Conservation (phyloP, 2,797 vertebrate species). For the Avahi laniger region DNA sequence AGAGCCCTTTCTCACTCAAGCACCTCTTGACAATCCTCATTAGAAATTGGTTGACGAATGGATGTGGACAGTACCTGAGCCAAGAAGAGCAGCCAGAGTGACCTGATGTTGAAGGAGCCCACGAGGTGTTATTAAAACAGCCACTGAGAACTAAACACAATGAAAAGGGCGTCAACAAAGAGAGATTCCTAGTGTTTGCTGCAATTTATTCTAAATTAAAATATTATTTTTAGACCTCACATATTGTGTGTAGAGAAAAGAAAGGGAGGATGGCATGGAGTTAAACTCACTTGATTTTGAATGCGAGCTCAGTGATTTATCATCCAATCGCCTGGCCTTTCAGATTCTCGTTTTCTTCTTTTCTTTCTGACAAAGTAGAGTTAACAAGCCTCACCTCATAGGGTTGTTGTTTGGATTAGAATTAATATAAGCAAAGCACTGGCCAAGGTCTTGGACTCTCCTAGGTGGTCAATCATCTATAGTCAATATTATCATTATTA, state of each 20-base stretch:
- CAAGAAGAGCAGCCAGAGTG: neutral
- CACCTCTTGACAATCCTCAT: neutral
- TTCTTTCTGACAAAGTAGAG: neutral
- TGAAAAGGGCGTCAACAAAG: neutral
- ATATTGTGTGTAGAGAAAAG: neutral
- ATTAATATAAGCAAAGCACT: neutral
- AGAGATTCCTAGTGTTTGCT: neutral
- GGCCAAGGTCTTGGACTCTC: neutral
- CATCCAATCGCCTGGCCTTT: neutral
- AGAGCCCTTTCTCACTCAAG: slow-evolving; percentile 55
- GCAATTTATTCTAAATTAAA: neutral
- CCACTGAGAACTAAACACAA: neutral
- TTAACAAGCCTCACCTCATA: neutral
- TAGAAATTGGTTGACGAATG: neutral
- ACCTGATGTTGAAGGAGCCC: neutral
- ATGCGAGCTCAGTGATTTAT: neutral
- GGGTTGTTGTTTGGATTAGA: neutral
- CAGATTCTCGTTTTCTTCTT: neutral
- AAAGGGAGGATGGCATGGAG: neutral
- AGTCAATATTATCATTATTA: neutral
- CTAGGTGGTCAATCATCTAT: too few species aligned
- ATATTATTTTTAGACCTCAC: neutral
- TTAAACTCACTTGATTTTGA: neutral
- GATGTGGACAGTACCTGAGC: neutral
- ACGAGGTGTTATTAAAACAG: neutral